Conservation (phyloP, 2,797 vertebrate genomes). For the Xiphophorus birchmanni region DNA sequence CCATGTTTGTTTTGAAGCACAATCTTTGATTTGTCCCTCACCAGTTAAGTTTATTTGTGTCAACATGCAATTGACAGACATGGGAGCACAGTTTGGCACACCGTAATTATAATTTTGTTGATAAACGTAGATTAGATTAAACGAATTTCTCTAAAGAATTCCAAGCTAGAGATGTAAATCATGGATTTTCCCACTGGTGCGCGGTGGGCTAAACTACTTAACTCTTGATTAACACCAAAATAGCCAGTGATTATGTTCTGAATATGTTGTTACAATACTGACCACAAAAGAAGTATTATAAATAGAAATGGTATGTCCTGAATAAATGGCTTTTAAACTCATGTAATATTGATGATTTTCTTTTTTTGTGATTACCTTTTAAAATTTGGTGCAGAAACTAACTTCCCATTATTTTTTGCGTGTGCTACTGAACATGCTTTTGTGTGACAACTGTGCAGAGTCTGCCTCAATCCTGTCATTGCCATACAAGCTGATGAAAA, state of each 20-base stretch:
- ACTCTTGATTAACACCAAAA: background rate
- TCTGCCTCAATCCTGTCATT: slow-evolving; percentile 8
- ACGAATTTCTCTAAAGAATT: background rate
- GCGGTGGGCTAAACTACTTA: background rate
- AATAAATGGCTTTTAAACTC: too few relatives aligned
- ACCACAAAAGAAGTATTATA: background rate
- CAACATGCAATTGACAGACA: background rate
- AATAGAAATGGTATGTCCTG: slow-evolving; percentile 10
- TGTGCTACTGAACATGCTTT: slow-evolving; percentile 4
- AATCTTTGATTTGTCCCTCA: background rate
- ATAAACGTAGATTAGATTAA: background rate
- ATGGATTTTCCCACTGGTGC: background rate
- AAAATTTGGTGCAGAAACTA: background rate
- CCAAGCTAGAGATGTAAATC: background rate
- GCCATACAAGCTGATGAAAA: slow-evolving; percentile 42
- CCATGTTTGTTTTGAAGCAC: background rate
- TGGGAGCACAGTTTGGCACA: background rate
- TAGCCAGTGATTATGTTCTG: background rate
- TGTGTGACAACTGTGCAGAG: background rate
- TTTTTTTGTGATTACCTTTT: background rate
- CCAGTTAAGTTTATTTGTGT: background rate
- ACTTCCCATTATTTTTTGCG: background rate
- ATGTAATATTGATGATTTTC: background rate
- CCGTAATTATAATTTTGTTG: background rate
- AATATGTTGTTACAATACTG: background rate